Percentiles rank a stretch among this genome's conserved stretches.
Evolutionary conservation across 1,140 invertebrate species (phyloP).

Genomic region (Drosophila bocki): DNA sequence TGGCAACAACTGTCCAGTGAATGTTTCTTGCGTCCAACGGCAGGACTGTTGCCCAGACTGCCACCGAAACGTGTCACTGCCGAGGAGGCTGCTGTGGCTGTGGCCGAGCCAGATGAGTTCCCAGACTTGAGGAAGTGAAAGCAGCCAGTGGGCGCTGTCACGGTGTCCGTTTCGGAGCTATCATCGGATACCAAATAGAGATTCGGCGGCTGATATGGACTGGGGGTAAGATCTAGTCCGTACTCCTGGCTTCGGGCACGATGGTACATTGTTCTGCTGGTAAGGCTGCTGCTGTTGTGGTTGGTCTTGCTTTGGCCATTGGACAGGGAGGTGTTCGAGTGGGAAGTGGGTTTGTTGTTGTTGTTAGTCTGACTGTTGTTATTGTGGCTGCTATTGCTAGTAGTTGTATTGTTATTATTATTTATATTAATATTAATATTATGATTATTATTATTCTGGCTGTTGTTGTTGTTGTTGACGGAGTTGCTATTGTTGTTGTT

Average conservation of each 20-base stretch:
- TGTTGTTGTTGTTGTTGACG: conserved; percentile 37
- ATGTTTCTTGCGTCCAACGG: conserved; percentile 74
- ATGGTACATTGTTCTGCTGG: conserved; percentile 43
- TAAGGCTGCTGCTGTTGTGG: conserved; percentile 16
- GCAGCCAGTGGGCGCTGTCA: conserved; percentile 67
- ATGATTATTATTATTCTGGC: conserved; percentile 29
- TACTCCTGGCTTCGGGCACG: conserved; percentile 69
- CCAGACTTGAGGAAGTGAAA: conserved; percentile 64
- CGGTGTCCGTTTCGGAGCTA: conserved; percentile 61
- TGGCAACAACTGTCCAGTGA: conserved; percentile 67
- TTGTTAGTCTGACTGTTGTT: conserved; percentile 58
- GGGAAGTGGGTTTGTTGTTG: conserved; percentile 3
- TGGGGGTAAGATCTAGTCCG: conserved; percentile 49
- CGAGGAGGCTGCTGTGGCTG: conserved; percentile 6
- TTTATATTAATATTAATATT: conserved; percentile 39
- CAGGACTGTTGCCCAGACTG: conserved; percentile 80
- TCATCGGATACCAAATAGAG: conserved; percentile 48
- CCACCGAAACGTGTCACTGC: conserved; percentile 49
- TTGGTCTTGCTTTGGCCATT: conserved; percentile 3
- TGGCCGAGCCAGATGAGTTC: not conserved
- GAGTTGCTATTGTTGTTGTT: conserved; percentile 34
- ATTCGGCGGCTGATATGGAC: conserved; percentile 12
- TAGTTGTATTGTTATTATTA: conserved; percentile 20
- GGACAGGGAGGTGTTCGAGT: conserved; percentile 41
- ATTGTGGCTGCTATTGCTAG: conserved; percentile 40